These are phyloP conservation scores for Lycaena phlaeas DNA, from an alignment of 2,888 invertebrate species.

Conservation along the genomic window DNA sequence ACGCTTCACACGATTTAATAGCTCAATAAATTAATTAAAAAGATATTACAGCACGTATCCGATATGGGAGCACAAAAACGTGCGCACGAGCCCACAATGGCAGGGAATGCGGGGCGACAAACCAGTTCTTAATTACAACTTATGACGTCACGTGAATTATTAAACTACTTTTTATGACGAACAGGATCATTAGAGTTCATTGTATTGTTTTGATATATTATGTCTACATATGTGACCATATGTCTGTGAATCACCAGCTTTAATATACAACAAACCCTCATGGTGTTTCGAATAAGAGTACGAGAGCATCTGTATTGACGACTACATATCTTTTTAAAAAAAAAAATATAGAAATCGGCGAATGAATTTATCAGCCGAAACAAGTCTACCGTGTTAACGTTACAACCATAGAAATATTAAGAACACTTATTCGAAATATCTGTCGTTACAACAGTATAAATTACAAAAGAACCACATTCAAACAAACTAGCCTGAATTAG, in stretches of 20 bases:
- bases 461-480: too few species aligned
- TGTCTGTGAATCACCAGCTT: neutral
- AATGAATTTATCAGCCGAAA: too few species aligned
- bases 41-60: neutral
- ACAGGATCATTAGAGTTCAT: neutral
- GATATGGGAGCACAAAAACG: neutral
- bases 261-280: neutral
- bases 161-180: neutral
- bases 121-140: constrained; percentile 4
- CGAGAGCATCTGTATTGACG: too few species aligned
- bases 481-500: too few species aligned
- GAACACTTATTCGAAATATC: too few species aligned
- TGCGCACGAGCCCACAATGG: constrained; percentile 27
- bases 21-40: constrained; percentile 1
- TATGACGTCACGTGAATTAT: neutral
- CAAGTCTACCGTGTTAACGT: too few species aligned
- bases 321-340: too few species aligned
- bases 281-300: too few species aligned
- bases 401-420: too few species aligned
- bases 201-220: neutral
- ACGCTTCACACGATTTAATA: neutral
- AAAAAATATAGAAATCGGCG: too few species aligned
- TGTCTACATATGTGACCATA: neutral
- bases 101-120: constrained; percentile 32
- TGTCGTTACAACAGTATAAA: too few species aligned